These are phyloP conservation scores for Podotricha telesiphe DNA, from an alignment of 2,888 invertebrate species.

Conservation along the genomic window DNA sequence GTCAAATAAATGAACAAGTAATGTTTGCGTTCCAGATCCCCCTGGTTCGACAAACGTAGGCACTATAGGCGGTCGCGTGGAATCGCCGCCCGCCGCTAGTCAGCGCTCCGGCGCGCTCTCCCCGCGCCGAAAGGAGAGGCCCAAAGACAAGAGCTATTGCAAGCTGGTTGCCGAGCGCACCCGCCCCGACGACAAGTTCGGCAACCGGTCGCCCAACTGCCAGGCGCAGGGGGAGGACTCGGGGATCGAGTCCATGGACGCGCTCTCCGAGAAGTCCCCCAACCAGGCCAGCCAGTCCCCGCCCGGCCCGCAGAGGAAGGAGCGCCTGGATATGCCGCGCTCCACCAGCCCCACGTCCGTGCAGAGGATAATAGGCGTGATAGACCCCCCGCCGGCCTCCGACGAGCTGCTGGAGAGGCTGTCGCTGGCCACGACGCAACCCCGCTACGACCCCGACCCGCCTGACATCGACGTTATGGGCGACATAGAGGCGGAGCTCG, in stretches of 20 bases:
- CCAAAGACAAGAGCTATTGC: constrained; percentile 83
- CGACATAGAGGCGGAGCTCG: constrained; percentile 88
- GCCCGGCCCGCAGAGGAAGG: constrained; percentile 75
- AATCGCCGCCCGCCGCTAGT: constrained; percentile 61
- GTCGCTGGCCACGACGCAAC: constrained; percentile 58
- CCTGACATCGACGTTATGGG: constrained; percentile 82
- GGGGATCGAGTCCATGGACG: constrained; percentile 96
- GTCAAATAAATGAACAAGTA: constrained; percentile 15
- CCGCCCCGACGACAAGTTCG: constrained; percentile 64
- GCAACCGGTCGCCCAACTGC: constrained; percentile 75
- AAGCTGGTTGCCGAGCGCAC: constrained; percentile 81
- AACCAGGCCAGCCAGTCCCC: constrained; percentile 92
- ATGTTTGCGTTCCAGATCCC: constrained; percentile 65
- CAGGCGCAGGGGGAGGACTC: constrained; percentile 92
- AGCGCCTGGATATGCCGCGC: constrained; percentile 73
- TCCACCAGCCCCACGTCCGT: constrained; percentile 74
- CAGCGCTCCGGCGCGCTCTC: constrained; percentile 58
- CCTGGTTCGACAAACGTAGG: constrained; percentile 89
- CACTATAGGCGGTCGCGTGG: constrained; percentile 77
- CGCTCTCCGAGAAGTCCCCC: constrained; percentile 95
- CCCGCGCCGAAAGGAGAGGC: constrained; percentile 68
- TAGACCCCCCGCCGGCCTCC: constrained; percentile 62
- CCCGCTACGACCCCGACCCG: constrained; percentile 66
- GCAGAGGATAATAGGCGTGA: constrained; percentile 76
- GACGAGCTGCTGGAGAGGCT: constrained; percentile 65